Conservation (phyloP, 2,797 vertebrate species). For the Coccyzus lansbergi region DNA sequence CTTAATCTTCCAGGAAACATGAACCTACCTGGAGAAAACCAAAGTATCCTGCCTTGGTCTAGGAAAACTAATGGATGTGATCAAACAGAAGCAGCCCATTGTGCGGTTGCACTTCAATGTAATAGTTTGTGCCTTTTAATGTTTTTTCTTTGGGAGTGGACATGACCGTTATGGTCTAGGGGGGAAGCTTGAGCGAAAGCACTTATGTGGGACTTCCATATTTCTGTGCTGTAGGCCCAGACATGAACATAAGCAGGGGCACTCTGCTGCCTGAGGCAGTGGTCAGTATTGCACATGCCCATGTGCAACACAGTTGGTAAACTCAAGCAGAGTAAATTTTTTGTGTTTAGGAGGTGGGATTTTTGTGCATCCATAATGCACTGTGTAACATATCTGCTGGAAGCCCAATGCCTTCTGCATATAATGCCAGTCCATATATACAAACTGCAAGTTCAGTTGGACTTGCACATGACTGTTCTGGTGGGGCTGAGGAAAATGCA, state of each 20-base stretch:
- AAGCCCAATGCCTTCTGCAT: background rate
- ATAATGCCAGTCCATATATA: background rate
- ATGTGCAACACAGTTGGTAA: background rate
- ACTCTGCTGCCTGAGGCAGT: background rate
- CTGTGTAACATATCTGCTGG: background rate
- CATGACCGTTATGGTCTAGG: accelerated
- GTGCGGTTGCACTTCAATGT: background rate
- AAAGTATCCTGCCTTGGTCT: background rate
- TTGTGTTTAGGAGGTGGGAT: background rate
- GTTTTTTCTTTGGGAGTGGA: background rate
- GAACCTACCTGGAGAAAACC: background rate
- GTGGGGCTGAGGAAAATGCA: background rate
- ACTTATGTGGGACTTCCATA: background rate
- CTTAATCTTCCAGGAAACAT: background rate
- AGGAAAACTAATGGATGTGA: background rate
- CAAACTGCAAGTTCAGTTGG: background rate
- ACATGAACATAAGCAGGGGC: background rate
- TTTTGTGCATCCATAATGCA: background rate
- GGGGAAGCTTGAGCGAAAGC: background rate
- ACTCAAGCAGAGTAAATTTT: background rate
- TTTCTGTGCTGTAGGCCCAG: background rate
- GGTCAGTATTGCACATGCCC: background rate
- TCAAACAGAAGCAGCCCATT: background rate
- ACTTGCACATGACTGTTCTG: background rate
- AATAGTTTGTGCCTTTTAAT: background rate